Evolutionary conservation across 2,113 vertebrate species (phyloP).

Genomic region (Siphamia tubifer): DNA sequence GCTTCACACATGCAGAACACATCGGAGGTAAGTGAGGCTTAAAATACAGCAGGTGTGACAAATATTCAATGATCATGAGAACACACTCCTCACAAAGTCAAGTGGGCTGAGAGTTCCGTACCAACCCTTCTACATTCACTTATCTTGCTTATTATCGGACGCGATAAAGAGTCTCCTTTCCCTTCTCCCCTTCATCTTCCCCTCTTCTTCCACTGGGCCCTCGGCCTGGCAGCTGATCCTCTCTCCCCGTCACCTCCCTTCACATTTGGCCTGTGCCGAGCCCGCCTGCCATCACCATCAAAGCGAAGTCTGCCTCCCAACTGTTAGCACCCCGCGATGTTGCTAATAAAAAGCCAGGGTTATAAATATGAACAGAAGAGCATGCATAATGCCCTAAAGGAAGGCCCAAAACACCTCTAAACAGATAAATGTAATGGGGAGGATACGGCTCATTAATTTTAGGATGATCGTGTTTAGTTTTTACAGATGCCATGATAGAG

Average conservation of each 20-base stretch:
- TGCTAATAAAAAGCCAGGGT: conserved; percentile 74
- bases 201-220: conserved; percentile 31
- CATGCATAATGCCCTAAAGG: conserved; percentile 69
- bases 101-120: conserved; percentile 21
- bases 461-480: conserved; percentile 68
- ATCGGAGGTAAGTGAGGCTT: conserved; percentile 38
- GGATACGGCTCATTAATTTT: conserved; percentile 75
- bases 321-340: conserved; percentile 71
- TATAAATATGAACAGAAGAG: conserved; percentile 76
- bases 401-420: conserved; percentile 73
- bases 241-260: conserved; percentile 45
- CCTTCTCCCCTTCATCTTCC: conserved; percentile 22
- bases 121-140: conserved; percentile 3
- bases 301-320: conserved; percentile 68
- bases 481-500: conserved; percentile 67
- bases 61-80: conserved; percentile 35
- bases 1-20: conserved; percentile 3
- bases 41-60: conserved; percentile 54
- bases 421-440: conserved; percentile 68
- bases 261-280: conserved; percentile 50
- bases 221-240: conserved; percentile 62
- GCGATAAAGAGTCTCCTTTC: neutral
- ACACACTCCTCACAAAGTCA: conserved; percentile 11
- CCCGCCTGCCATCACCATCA: conserved; percentile 70
- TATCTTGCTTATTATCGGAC: neutral